Percentiles rank a stretch among this genome's conserved stretches.
Conservation (phyloP, 2,113 vertebrate genomes). For the Meriones unguiculatus region DNA sequence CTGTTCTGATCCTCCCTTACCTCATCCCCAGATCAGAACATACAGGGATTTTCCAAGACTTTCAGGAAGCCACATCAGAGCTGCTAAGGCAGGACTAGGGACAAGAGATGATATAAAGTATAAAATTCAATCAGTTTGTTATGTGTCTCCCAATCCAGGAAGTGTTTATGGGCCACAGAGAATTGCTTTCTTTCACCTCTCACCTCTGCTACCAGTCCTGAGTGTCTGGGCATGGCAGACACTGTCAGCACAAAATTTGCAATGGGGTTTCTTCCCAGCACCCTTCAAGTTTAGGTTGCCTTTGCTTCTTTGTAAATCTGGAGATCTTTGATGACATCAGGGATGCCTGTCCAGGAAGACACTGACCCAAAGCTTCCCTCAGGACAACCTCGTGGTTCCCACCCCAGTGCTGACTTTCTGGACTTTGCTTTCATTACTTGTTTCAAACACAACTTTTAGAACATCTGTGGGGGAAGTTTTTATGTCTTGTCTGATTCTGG, state of each 20-base stretch:
- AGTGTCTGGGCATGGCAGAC: not conserved
- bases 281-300: not conserved
- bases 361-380: not conserved
- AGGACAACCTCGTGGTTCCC: not conserved
- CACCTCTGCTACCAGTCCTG: not conserved
- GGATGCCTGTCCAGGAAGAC: too few species aligned
- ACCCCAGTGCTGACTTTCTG: not conserved
- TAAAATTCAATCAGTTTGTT: not conserved
- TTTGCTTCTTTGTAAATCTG: not conserved
- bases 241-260: not conserved
- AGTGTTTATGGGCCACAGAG: not conserved
- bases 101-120: not conserved
- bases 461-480: too few species aligned
- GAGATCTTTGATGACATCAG: not conserved
- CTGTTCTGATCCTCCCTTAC: not conserved
- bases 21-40: not conserved
- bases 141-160: not conserved
- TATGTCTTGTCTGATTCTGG: not conserved
- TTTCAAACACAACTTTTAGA: not conserved
- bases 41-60: not conserved
- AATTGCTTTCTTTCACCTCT: not conserved
- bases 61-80: not conserved
- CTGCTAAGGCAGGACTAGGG: not conserved
- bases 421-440: not conserved
- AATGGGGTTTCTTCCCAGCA: too few species aligned